Evolutionary conservation across 2,113 vertebrate species (phyloP).

Genomic region (Phaethon lepturus): DNA sequence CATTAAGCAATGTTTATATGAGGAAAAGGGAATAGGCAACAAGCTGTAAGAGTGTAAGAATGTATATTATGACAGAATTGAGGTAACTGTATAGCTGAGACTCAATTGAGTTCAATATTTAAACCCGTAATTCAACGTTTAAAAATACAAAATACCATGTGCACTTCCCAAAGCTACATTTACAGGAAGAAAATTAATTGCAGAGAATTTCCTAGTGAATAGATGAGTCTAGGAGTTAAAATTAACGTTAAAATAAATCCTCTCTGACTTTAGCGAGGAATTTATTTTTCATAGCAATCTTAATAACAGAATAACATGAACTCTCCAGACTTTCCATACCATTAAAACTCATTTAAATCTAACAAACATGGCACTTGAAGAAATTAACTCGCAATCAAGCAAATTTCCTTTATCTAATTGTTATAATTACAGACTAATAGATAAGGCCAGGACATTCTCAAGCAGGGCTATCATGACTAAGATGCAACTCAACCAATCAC

Average conservation of each 20-base stretch:
- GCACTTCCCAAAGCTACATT: neutral
- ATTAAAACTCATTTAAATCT: neutral
- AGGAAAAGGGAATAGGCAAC: neutral
- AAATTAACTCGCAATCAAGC: neutral
- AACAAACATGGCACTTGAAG: neutral
- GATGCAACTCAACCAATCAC: neutral
- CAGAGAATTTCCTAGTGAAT: neutral
- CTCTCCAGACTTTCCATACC: neutral
- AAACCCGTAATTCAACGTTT: neutral
- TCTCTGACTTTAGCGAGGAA: neutral
- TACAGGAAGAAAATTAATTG: conserved; percentile 12
- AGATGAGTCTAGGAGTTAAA: neutral
- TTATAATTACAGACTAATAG: neutral
- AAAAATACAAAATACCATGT: neutral
- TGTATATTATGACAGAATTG: neutral
- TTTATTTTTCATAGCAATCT: neutral
- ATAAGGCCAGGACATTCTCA: neutral
- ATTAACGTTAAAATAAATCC: neutral
- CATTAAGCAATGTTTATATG: neutral
- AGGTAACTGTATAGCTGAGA: neutral
- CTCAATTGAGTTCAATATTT: neutral
- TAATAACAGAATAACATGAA: neutral
- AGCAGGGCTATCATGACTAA: neutral
- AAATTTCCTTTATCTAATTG: neutral
- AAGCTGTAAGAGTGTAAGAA: neutral